phyloP scores from a whole-genome alignment of 1,140 invertebrate species.

The Steinernema feltiae region DNA sequence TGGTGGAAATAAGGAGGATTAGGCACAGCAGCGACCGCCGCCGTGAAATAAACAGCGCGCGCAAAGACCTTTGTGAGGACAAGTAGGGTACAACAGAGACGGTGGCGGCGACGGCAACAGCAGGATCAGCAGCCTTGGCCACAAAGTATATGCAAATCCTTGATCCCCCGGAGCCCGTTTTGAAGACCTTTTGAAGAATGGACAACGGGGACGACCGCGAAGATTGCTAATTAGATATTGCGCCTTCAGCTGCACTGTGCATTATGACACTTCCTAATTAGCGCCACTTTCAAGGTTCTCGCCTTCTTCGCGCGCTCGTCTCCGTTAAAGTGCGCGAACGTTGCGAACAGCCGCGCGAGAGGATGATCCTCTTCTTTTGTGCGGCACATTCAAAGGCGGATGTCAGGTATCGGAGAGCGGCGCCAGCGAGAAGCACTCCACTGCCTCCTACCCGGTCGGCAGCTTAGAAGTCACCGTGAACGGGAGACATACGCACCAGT shows the following conservation, averaged over 20 bases:
- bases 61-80: too few relatives aligned
- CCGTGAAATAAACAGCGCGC: neutral
- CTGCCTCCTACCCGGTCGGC: neutral
- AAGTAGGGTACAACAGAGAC: too few relatives aligned
- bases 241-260: neutral
- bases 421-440: too few relatives aligned
- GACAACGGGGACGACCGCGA: too few relatives aligned
- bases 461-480: neutral
- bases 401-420: too few relatives aligned
- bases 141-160: neutral
- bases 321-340: too few relatives aligned
- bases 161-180: neutral
- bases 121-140: neutral
- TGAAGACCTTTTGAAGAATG: too few relatives aligned
- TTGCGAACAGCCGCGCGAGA: too few relatives aligned
- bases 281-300: too few relatives aligned
- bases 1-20: conserved; percentile 9
- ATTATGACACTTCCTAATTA: neutral
- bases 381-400: neutral
- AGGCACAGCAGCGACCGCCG: too few relatives aligned
- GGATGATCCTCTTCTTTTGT: neutral
- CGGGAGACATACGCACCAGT: neutral
- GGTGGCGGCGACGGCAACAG: too few relatives aligned
- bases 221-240: neutral
- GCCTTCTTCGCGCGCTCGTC: too few relatives aligned